phyloP scores from a whole-genome alignment of 2,888 invertebrate genomes.

The Cactoblastis cactorum region DNA sequence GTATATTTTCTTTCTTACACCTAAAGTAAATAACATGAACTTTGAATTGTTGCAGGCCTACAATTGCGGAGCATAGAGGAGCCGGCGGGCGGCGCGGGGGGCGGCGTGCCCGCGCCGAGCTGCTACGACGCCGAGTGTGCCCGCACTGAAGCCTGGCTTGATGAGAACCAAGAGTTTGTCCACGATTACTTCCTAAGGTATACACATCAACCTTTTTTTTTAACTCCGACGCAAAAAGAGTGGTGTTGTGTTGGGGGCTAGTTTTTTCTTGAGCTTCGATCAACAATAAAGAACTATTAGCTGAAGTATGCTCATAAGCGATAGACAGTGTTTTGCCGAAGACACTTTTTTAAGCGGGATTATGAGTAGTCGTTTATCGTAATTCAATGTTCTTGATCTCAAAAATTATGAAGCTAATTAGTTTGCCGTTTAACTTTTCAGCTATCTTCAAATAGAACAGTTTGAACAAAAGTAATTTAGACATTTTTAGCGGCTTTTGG shows the following conservation, averaged over 20 bases:
- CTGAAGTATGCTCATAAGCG: no score
- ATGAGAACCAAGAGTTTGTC: conserved; percentile 97
- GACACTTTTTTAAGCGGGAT: no score
- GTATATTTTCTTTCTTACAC: no score
- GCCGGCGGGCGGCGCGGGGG: conserved; percentile 83
- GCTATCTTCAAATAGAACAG: neutral
- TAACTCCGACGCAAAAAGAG: no score
- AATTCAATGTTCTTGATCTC: no score
- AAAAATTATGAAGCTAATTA: no score
- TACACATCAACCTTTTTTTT: no score
- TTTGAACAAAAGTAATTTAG: conserved; percentile 1
- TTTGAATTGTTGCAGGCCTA: conserved; percentile 83
- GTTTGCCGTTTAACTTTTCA: neutral
- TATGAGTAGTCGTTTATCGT: no score
- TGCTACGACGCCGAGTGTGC: conserved; percentile 92
- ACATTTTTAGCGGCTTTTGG: neutral
- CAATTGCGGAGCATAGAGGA: conserved; percentile 92
- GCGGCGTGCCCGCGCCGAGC: conserved; percentile 82
- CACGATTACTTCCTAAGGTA: conserved; percentile 96
- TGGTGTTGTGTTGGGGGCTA: no score
- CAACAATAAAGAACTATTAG: no score
- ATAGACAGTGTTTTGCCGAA: no score
- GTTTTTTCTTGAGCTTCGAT: no score
- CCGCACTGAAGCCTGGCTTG: conserved; percentile 96
- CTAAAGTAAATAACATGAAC: neutral